Conservation (phyloP, 2,888 invertebrate genomes). For the Ichneumon xanthorius region DNA sequence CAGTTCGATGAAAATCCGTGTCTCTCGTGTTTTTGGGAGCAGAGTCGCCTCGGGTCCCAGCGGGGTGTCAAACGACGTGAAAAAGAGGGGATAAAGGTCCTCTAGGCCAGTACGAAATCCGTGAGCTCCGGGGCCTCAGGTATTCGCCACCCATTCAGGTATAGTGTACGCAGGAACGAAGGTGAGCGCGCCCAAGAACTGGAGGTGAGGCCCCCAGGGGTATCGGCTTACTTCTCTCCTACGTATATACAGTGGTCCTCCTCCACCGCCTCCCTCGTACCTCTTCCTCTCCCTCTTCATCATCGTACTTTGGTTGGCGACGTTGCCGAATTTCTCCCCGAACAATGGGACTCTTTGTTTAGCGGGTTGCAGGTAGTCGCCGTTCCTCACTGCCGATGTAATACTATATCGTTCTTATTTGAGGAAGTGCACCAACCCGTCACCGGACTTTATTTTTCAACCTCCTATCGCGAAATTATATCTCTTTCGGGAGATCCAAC, state of each 20-base stretch:
- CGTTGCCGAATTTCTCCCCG: constrained; percentile 80
- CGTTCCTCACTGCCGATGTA: constrained; percentile 7
- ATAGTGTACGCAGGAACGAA: constrained; percentile 65
- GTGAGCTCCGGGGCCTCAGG: constrained; percentile 61
- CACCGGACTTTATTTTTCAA: constrained; percentile 47
- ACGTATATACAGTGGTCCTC: constrained; percentile 40
- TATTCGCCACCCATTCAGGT: constrained; percentile 72
- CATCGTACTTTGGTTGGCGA: constrained; percentile 64
- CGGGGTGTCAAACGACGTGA: constrained; percentile 53
- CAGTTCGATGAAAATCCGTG: neutral
- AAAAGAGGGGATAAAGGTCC: constrained; percentile 38
- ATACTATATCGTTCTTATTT: constrained; percentile 49
- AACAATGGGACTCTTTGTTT: constrained; percentile 74
- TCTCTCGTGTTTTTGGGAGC: constrained; percentile 18
- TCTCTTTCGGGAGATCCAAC: neutral
- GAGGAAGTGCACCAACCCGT: constrained; percentile 26
- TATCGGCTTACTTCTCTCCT: constrained; percentile 80
- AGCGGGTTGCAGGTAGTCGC: constrained; percentile 57
- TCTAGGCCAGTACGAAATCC: constrained; percentile 52
- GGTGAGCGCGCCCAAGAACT: constrained; percentile 67
- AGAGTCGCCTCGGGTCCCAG: constrained; percentile 42
- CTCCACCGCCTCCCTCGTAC: constrained; percentile 28
- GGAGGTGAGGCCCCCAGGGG: constrained; percentile 72
- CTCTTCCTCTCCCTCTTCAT: neutral
- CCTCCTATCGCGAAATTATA: constrained; percentile 5